Evolutionary conservation across 2,113 vertebrate genomes (phyloP), one percentile per base, ranked within the genome.

Genomic region (Callipepla squamata): DNA sequence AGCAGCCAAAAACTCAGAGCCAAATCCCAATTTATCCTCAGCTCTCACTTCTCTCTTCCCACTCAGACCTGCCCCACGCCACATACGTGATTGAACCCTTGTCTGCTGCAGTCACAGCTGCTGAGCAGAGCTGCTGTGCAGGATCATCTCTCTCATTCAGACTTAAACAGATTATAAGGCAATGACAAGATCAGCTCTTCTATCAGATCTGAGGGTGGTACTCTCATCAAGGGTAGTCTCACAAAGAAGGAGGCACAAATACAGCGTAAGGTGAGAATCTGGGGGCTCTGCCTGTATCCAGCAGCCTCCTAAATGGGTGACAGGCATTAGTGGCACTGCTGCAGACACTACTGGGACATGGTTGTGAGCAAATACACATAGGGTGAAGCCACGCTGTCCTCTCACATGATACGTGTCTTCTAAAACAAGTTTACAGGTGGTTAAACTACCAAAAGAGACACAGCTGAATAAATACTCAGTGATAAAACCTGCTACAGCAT

Each of bases 1-100:
- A 38, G 44, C n/a, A 65, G 48, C 63, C 26, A 36, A 68, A 66
- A 19, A 7, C 68, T 92, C 61, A 42, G 58, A 73, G 30, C 7
- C 44, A 73, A 32, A 76, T 76, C 23, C n/a, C 16, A 50, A 5
- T 77, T 74, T 19, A 67, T 7, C 61, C 38, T 40, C 45, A 83
- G 47, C 15, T 48, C 48, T 83, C 63, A 8, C 2, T 65, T 44
- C 55, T 67, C 55, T 59, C 34, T 23, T 59, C 47, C 18, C 0
- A 1, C 42, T 55, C 55, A 48, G 72, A 66, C 70, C 34, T 94
- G 76, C 83, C 68, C 53, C 10, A 7, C 1, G 1, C 38, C 17
- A 32, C 0, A 0, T 13, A 6, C 1, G 0, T 18, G 30, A 34
- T 0, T 8, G 30, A 17, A 12, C 3, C 13, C 47, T 7, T 7